Conservation (phyloP, 1,140 invertebrate species). For the Cydia amplana region DNA sequence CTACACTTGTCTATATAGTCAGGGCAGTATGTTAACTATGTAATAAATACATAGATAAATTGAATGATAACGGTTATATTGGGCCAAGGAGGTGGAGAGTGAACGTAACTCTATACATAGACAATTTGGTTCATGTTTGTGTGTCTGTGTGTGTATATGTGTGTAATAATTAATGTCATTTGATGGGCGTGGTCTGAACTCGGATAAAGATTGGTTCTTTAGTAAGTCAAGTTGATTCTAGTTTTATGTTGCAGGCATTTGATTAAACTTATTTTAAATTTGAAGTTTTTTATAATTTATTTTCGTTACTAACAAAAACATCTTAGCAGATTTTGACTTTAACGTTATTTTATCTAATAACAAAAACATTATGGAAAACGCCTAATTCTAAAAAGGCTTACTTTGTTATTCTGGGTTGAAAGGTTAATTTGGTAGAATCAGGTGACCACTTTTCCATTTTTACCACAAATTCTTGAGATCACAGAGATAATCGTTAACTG, state of each 20-base stretch:
- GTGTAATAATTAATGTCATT: conserved; percentile 63
- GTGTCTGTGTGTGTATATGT: conserved; percentile 44
- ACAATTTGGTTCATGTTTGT: conserved; percentile 22
- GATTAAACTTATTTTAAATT: neutral
- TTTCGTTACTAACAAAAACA: neutral
- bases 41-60: conserved; percentile 15
- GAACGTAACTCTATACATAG: conserved; percentile 20
- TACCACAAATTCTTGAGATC: too few species aligned
- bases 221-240: conserved; percentile 43
- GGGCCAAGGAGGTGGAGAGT: conserved; percentile 17
- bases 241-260: conserved; percentile 43
- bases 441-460: too few species aligned
- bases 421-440: too few species aligned
- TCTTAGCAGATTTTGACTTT: too few species aligned
- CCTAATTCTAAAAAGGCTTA: too few species aligned
- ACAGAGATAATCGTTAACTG: too few species aligned
- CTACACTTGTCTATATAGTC: neutral
- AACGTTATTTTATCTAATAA: neutral
- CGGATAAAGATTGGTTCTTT: conserved; percentile 51
- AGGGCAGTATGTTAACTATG: neutral
- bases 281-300: neutral
- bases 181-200: conserved; percentile 55
- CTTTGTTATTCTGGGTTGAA: too few species aligned
- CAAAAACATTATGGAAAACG: too few species aligned
- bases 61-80: conserved; percentile 12